Conservation (phyloP, 2,797 vertebrate species). For the Macroramphosus scolopax region DNA sequence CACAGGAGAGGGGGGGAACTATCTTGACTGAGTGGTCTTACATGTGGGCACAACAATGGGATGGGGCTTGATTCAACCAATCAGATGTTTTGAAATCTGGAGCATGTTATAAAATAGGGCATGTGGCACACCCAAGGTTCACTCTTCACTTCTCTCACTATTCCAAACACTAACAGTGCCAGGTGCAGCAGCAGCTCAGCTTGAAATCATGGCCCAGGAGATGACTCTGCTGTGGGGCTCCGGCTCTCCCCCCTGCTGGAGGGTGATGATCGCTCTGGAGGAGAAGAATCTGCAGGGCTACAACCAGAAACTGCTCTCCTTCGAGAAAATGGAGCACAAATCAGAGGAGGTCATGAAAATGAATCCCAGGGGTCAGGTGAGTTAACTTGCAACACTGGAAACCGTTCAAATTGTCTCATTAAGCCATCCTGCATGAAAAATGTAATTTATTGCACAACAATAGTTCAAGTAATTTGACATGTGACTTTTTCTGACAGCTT, state of each 20-base stretch:
- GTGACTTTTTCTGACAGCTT: conserved; percentile 53
- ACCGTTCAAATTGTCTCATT: neutral
- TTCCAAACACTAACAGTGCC: too few species aligned
- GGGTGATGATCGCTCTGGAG: conserved; percentile 72
- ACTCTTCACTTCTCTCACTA: too few species aligned
- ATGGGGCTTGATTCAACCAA: conserved; percentile 31
- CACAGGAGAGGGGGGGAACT: neutral
- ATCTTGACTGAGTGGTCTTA: neutral
- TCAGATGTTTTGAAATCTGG: neutral
- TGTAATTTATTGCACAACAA: too few species aligned
- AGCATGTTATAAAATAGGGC: conserved; percentile 32
- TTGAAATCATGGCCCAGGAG: conserved; percentile 66
- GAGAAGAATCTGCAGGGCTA: conserved; percentile 77
- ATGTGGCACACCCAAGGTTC: too few species aligned
- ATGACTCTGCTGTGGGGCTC: conserved; percentile 74
- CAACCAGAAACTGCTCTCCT: conserved; percentile 56
- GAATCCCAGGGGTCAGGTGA: conserved; percentile 77
- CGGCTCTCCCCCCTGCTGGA: conserved; percentile 78
- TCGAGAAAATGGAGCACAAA: conserved; percentile 73
- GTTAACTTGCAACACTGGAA: conserved; percentile 10
- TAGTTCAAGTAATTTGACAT: neutral
- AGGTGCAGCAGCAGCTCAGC: neutral
- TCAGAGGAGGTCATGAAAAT: conserved; percentile 59
- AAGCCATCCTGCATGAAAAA: too few species aligned
- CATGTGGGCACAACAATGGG: conserved; percentile 46